These are phyloP conservation scores for Quiscalus mexicanus DNA, from an alignment of 2,113 vertebrate species.

Conservation along the genomic window DNA sequence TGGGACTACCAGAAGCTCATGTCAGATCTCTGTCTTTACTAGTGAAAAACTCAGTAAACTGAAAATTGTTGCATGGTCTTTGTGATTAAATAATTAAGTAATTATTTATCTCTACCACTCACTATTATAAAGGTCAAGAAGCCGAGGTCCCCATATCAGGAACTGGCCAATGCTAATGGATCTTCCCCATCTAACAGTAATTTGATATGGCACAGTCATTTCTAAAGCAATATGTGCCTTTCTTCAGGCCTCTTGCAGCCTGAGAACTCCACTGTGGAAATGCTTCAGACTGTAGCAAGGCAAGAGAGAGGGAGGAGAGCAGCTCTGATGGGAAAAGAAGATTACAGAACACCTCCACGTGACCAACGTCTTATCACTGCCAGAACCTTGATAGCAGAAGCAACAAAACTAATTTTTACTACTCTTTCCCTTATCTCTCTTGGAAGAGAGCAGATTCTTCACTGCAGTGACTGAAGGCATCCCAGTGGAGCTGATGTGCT, in stretches of 20 bases:
- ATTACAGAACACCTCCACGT: neutral
- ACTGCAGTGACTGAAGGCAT: neutral
- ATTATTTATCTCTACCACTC: neutral
- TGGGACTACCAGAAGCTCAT: neutral
- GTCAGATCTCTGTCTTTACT: neutral
- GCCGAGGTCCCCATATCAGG: neutral
- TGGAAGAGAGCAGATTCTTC: conserved; percentile 16
- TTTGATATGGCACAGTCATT: neutral
- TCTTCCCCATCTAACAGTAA: neutral
- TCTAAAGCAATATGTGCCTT: neutral
- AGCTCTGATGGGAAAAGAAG: neutral
- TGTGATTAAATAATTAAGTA: conserved; percentile 9
- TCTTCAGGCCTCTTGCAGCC: neutral
- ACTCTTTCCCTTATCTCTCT: conserved; percentile 4
- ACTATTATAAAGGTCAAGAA: conserved; percentile 27
- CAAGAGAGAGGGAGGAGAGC: neutral
- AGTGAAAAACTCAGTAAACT: neutral
- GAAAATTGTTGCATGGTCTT: neutral
- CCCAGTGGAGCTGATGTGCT: neutral
- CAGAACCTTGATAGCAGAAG: neutral
- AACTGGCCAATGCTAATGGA: neutral
- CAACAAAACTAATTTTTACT: conserved; percentile 8
- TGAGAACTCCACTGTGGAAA: neutral
- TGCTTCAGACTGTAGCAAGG: neutral
- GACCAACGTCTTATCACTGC: neutral